Evolutionary conservation across 2,113 vertebrate genomes (phyloP).

Genomic region (Chamaea fasciata): DNA sequence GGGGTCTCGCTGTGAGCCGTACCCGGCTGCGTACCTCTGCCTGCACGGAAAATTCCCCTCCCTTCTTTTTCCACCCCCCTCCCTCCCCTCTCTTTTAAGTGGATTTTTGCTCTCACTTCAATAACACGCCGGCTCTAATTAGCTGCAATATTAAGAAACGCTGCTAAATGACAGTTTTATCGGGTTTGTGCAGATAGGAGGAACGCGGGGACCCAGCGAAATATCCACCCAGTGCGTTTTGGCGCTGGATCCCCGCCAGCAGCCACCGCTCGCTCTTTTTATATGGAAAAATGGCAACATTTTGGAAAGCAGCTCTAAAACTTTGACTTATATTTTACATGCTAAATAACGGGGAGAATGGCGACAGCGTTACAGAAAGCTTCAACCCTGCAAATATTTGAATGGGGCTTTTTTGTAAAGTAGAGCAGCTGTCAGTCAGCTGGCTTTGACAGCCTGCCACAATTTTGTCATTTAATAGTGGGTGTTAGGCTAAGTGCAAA

Average conservation of each 20-base stretch:
- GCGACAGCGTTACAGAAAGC: slow-evolving; percentile 66
- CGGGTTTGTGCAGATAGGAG: slow-evolving; percentile 50
- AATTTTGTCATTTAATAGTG: slow-evolving; percentile 78
- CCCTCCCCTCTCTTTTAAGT: slow-evolving; percentile 28
- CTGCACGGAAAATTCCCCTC: neutral
- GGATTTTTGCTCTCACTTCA: slow-evolving; percentile 54
- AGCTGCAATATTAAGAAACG: slow-evolving; percentile 46
- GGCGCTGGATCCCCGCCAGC: slow-evolving; percentile 57
- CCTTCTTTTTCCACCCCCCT: neutral
- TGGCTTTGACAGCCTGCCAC: slow-evolving; percentile 87
- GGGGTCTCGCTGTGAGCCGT: neutral
- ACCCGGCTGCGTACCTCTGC: neutral
- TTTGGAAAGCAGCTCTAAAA: slow-evolving; percentile 71
- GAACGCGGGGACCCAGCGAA: slow-evolving; percentile 40
- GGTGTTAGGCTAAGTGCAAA: slow-evolving; percentile 79
- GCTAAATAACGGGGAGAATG: slow-evolving; percentile 71
- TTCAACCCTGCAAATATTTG: slow-evolving; percentile 77
- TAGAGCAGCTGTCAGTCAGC: slow-evolving; percentile 85
- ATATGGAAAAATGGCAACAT: slow-evolving; percentile 69
- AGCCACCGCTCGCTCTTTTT: slow-evolving; percentile 53
- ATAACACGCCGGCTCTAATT: slow-evolving; percentile 25
- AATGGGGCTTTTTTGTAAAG: slow-evolving; percentile 74
- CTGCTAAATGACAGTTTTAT: slow-evolving; percentile 45
- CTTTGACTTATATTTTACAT: slow-evolving; percentile 74
- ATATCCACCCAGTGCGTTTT: neutral